Evolutionary conservation across 2,888 invertebrate species (phyloP), one percentile per base, ranked within the genome.

Genomic region (Nemapogon koenigi): DNA sequence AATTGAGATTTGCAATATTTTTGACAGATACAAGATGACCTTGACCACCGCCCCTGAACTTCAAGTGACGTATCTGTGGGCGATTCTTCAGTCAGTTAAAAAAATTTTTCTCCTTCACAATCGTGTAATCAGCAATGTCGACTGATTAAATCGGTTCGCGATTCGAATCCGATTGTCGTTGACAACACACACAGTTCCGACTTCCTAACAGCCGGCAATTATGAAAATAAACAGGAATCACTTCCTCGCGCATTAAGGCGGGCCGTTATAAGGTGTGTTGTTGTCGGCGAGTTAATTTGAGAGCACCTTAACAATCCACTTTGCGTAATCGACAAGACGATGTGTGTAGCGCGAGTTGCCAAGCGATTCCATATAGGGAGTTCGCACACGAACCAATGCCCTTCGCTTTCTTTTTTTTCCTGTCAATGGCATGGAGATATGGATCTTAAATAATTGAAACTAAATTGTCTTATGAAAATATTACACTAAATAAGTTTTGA

Each of bases 181-280:
- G 48, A 50, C 40, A 44, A 33, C 13, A n/a, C n/a, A n/a, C n/a
- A 19, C 31, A 31, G 51, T 51, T 56, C 53, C 53, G 51, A 62
- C 68, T 76, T 75, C 72, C 73, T 72, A 64, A 44, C 59, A 35
- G 13, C 16, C 49, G 57, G 58, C 61, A 69, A 72, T 76, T 75
- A 70, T 58, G 62, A 66, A 66, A 71, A 68, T 73, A 71, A 75
- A 75, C 69, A 75, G 65, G 71, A 72, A 69, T 71, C 65, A 67
- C 75, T 76, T 76, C 76, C 75, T 75, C 57, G 52, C 22, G 33
- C 19, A 18, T 56, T 56, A 50, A 57, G 61, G 61, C 57, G 59
- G 55, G 56, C 63, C 59, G 62, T 66, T 61, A n/a, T n/a, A 59
- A 57, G 52, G 47, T 49, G 49, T 51, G 47, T 44, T 27, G 41